Evolutionary conservation across 1,140 invertebrate genomes (phyloP), one percentile per base, ranked within the genome.

Genomic region (Geopemphigus sp.): DNA sequence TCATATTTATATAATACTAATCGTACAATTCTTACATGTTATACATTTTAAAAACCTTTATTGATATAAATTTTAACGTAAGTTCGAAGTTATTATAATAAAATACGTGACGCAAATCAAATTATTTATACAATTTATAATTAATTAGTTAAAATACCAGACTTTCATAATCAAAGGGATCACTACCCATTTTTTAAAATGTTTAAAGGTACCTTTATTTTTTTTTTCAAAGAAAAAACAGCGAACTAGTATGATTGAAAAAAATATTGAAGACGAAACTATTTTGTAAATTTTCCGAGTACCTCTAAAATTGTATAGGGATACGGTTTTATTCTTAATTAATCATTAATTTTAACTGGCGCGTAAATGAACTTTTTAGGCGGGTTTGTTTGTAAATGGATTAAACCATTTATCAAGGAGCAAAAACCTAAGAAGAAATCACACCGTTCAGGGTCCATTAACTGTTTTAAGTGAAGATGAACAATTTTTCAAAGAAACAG

Each of bases 401-500:
- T 14, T 76, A 19, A 76, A 76, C 2, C 5, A 56, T 39, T 17
- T 76, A 22, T 24, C 24, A 15, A 19, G 12, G 19, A 64, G 24
- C 14, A 64, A 17, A 32, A 56, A 64, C 15, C 15, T 53, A 24
- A 54, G 61, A 68, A 47, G 50, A 47, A 81, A 45, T 81, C 50
- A 76, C 32, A 29, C 19, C 24, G 57, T n/a, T 47, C 57, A 17
- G 5, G 24, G 57, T 12, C 74, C 74, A 5, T 63, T 78, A 50
- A 24, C 57, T 47, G 50, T 78, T 78, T 78, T 78, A 15, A 78
- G 57, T 19, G 74, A 78, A 63, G 74, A 78, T 50, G 74, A 78
- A 61, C 74, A 78, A 26, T 78, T 78, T 63, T 78, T 78, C 19
- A 78, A 78, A 12, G 74, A 78, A 63, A 78, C 74, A n/a, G 74